Conservation (phyloP, 2,113 vertebrate species). For the Dascyllus trimaculatus region DNA sequence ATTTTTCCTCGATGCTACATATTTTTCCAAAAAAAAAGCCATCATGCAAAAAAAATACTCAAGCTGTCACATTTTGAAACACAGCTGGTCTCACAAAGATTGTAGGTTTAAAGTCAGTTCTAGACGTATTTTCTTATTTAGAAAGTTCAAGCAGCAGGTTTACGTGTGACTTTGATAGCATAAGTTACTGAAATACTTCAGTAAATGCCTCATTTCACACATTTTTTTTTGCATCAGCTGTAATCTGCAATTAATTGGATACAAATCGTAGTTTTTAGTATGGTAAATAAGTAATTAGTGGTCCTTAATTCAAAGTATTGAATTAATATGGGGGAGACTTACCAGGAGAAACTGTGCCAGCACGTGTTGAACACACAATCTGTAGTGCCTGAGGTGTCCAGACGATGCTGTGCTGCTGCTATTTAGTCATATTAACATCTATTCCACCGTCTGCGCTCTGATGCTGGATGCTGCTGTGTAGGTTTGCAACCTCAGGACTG, state of each 20-base stretch:
- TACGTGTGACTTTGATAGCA: neutral
- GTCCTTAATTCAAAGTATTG: neutral
- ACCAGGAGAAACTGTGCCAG: slow-evolving; percentile 24
- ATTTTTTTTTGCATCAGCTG: neutral
- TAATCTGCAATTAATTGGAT: slow-evolving; percentile 7
- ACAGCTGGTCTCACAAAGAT: too few species aligned
- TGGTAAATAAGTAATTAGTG: neutral
- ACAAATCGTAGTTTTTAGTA: neutral
- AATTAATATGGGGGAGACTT: slow-evolving; percentile 20
- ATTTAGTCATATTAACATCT: neutral
- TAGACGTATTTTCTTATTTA: too few species aligned
- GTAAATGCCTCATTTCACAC: too few species aligned
- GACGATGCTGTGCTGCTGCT: neutral
- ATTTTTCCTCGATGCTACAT: too few species aligned
- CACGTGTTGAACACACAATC: neutral
- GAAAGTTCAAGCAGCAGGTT: neutral
- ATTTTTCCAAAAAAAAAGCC: too few species aligned
- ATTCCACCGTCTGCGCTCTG: neutral
- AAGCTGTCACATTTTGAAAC: too few species aligned
- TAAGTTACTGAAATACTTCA: neutral
- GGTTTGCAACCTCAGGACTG: slow-evolving; percentile 17
- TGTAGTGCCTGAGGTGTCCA: neutral
- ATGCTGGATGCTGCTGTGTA: slow-evolving; percentile 12
- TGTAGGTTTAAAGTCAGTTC: too few species aligned
- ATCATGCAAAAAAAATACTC: too few species aligned